Conservation (phyloP, 1,140 invertebrate genomes). For the Meloidogyne exigua region DNA sequence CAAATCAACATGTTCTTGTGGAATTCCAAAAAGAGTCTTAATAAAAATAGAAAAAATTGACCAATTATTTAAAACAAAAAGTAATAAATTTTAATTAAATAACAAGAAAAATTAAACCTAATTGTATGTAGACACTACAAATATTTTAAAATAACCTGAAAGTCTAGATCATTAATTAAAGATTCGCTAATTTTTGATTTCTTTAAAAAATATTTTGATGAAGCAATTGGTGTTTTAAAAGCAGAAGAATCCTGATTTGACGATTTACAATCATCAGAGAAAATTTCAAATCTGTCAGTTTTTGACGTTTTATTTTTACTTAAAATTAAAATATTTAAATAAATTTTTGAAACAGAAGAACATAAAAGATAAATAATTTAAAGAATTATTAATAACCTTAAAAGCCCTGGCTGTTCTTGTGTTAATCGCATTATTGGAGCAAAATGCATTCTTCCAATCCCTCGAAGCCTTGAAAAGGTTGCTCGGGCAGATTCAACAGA, state of each 20-base stretch:
- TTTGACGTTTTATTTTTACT: neutral
- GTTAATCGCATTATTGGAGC: conserved; percentile 31
- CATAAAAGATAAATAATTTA: too few species aligned
- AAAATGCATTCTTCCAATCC: conserved; percentile 30
- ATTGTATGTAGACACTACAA: neutral
- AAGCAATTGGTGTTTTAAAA: neutral
- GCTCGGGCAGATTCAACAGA: conserved; percentile 10
- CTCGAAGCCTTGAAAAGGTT: conserved; percentile 34
- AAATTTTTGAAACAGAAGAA: too few species aligned
- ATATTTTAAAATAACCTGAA: conserved; percentile 28
- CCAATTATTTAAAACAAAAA: neutral
- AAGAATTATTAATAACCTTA: neutral
- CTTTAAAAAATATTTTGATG: neutral
- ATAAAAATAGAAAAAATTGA: conserved; percentile 1
- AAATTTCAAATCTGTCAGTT: neutral
- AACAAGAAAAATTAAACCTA: too few species aligned
- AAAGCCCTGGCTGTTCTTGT: conserved; percentile 21
- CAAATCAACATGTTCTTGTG: conserved; percentile 33
- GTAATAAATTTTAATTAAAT: too few species aligned
- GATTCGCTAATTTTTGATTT: neutral
- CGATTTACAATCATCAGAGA: neutral
- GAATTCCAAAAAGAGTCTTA: conserved; percentile 42
- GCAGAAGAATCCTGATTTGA: neutral
- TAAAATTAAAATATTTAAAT: too few species aligned
- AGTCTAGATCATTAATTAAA: conserved; percentile 37